phyloP scores from a whole-genome alignment of 2,888 invertebrate species.

The Mycalesis mineus region DNA sequence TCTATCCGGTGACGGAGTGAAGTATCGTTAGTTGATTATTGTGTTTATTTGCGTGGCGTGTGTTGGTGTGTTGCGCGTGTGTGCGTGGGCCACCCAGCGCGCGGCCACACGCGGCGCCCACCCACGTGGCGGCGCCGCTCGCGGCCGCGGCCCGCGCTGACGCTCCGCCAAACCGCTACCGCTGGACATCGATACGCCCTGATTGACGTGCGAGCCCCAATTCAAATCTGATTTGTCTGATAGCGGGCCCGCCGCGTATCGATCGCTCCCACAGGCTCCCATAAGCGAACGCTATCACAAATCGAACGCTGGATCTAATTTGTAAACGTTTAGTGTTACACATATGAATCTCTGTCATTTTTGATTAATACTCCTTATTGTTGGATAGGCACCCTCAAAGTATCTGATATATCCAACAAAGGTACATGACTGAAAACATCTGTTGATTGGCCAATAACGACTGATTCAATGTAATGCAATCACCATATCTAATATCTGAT shows the following conservation, averaged over 20 bases:
- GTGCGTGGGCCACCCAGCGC: conserved; percentile 73
- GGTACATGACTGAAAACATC: too few species aligned
- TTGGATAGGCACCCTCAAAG: too few species aligned
- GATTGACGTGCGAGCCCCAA: conserved; percentile 51
- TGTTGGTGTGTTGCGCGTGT: conserved; percentile 52
- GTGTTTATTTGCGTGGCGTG: conserved; percentile 73
- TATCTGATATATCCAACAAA: too few species aligned
- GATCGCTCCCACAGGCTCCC: conserved; percentile 15
- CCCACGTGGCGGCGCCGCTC: conserved; percentile 68
- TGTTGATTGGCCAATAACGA: too few species aligned
- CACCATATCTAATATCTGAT: too few species aligned
- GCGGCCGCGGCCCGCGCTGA: conserved; percentile 55
- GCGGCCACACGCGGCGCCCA: conserved; percentile 76
- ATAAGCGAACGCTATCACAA: not conserved
- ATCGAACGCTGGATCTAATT: not conserved
- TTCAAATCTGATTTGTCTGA: conserved; percentile 25
- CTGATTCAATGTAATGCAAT: too few species aligned
- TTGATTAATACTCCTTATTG: too few species aligned
- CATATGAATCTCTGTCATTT: not conserved
- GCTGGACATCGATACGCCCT: conserved; percentile 43
- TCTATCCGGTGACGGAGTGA: conserved; percentile 76
- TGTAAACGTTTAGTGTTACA: not conserved
- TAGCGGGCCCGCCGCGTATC: conserved; percentile 15
- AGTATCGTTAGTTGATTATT: conserved; percentile 77
- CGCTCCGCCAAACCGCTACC: conserved; percentile 41